Conservation (phyloP, 2,888 invertebrate genomes). For the Hydroisotoma schaefferi region DNA sequence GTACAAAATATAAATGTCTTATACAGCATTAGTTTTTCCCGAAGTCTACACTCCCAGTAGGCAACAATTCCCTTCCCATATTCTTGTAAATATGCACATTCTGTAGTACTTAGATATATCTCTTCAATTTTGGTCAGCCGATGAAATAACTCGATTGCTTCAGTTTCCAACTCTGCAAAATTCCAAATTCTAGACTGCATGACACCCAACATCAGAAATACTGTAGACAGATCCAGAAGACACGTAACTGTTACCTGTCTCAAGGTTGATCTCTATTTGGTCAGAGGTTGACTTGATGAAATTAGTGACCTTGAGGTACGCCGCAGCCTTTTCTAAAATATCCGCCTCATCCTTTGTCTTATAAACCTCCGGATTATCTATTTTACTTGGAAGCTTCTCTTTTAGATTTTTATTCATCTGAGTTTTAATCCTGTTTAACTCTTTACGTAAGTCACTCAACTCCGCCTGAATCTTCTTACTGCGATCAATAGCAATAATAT, state of each 20-base stretch:
- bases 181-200: neutral
- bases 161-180: conserved; percentile 37
- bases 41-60: conserved; percentile 38
- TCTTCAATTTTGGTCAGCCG: conserved; percentile 25
- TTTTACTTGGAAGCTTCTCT: conserved; percentile 40
- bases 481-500: neutral
- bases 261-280: conserved; percentile 43
- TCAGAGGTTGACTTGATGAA: conserved; percentile 40
- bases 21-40: conserved; percentile 36
- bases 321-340: conserved; percentile 33
- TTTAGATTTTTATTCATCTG: conserved; percentile 26
- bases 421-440: conserved; percentile 20
- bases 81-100: conserved; percentile 33
- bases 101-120: conserved; percentile 22
- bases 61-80: conserved; percentile 29
- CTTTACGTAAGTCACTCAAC: conserved; percentile 16
- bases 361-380: conserved; percentile 39
- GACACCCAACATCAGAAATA: neutral
- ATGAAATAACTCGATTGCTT: conserved; percentile 40
- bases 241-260: conserved; percentile 25
- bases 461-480: conserved; percentile 12
- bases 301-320: conserved; percentile 37
- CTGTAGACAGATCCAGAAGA: neutral
- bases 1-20: too few relatives aligned
- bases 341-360: conserved; percentile 32